Evolutionary conservation across 2,113 vertebrate genomes (phyloP).

Genomic region (Leptobrachium ailaonicum): DNA sequence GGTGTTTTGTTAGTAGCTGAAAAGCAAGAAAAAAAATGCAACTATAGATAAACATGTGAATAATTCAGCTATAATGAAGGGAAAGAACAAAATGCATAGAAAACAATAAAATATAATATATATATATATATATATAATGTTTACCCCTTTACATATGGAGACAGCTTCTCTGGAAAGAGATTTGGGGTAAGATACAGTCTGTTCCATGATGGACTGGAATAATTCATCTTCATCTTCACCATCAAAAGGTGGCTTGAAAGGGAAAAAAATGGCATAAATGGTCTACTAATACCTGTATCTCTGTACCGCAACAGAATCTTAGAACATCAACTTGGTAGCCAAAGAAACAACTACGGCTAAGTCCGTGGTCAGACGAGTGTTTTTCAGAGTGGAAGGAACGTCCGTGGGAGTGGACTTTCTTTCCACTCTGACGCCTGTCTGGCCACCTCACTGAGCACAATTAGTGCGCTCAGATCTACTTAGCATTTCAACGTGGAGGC

Average conservation of each 20-base stretch:
- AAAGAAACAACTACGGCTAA: too few species aligned
- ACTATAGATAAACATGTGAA: not conserved
- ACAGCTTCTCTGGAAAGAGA: slow-evolving; percentile 84
- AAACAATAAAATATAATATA: not conserved
- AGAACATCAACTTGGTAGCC: too few species aligned
- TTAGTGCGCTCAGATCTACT: too few species aligned
- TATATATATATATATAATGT: not conserved
- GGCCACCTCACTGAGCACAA: too few species aligned
- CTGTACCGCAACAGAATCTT: too few species aligned
- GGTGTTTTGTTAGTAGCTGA: slow-evolving; percentile 87
- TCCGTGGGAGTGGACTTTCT: too few species aligned
- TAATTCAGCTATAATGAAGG: not conserved
- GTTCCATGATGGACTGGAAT: slow-evolving; percentile 91
- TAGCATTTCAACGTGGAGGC: too few species aligned
- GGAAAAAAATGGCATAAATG: not conserved
- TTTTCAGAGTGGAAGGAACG: too few species aligned
- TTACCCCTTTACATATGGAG: slow-evolving; percentile 89
- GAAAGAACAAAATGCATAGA: not conserved
- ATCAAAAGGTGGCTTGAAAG: slow-evolving; percentile 80
- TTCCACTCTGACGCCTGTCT: too few species aligned
- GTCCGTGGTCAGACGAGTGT: too few species aligned
- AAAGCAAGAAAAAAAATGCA: not conserved
- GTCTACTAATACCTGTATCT: too few species aligned
- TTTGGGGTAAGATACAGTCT: slow-evolving; percentile 85
- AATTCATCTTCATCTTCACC: slow-evolving; percentile 89